These are phyloP conservation scores for Brachionus plicatilis DNA, from an alignment of 1,140 invertebrate species.

Conservation along the genomic window DNA sequence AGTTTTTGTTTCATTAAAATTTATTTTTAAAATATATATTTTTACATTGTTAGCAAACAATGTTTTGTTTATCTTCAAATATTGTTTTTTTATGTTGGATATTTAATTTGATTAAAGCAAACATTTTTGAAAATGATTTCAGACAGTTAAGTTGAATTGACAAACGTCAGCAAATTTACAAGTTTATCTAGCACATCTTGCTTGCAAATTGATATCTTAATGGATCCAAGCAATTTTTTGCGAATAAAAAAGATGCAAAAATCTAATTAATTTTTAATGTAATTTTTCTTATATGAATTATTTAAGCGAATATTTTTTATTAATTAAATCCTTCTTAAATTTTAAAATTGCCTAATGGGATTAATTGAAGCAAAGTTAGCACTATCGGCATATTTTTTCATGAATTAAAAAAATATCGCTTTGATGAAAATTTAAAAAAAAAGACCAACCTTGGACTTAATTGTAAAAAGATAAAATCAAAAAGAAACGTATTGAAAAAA, in stretches of 20 bases:
- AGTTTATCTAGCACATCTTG: neutral
- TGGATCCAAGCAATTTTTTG: neutral
- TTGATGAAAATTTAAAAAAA: neutral
- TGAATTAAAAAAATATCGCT: neutral
- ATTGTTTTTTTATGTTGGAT: neutral
- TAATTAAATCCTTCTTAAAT: neutral
- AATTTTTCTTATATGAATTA: neutral
- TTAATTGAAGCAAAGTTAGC: neutral
- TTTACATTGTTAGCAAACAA: neutral
- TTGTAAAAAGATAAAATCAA: neutral
- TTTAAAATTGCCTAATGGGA: neutral
- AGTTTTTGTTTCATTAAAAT: neutral
- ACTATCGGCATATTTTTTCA: neutral
- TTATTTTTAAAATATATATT: neutral
- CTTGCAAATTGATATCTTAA: neutral
- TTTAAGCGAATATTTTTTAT: neutral
- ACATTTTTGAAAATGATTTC: neutral
- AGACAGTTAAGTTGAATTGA: neutral
- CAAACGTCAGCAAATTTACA: neutral
- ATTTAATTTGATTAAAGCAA: neutral
- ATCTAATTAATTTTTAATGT: neutral
- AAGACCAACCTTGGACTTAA: neutral
- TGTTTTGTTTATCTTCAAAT: neutral
- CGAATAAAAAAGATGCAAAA: neutral
- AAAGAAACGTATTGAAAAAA: no score